A percentile compares a stretch with the other conserved stretches of the same genome.
These are phyloP conservation scores for Chondrosia reniformis DNA, from an alignment of 37 sponge, comb jelly and placozoan genomes.

Conservation along the genomic window DNA sequence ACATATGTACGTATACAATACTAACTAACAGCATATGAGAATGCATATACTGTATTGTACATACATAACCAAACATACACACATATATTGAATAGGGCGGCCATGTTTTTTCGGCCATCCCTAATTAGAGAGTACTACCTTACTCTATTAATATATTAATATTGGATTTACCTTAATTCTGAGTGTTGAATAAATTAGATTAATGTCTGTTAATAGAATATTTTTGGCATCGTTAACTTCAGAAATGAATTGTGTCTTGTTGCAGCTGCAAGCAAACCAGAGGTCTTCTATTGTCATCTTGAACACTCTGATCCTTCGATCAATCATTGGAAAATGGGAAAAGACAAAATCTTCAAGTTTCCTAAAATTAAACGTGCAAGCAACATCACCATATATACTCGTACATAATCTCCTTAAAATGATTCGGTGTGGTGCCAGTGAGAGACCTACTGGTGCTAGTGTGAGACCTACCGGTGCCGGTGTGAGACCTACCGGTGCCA, in stretches of 20 bases:
- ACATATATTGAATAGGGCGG: too few relatives aligned
- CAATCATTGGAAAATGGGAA: constrained; percentile 17
- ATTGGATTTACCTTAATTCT: constrained; percentile 10
- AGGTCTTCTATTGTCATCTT: constrained; percentile 5
- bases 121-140: too few relatives aligned
- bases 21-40: background rate
- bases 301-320: background rate
- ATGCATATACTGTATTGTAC: background rate
- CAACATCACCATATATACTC: background rate
- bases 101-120: too few relatives aligned
- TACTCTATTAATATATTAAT: too few relatives aligned
- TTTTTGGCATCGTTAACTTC: constrained; percentile 1
- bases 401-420: too few relatives aligned
- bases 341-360: constrained; percentile 14
- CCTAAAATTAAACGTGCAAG: background rate
- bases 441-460: background rate
- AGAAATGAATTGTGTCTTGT: background rate
- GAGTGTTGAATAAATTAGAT: background rate
- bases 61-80: too few relatives aligned
- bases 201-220: background rate
- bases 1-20: background rate
- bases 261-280: background rate
- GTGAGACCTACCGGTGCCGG: background rate
- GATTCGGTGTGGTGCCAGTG: too few relatives aligned
- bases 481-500: background rate